Conservation (phyloP, 2,888 invertebrate genomes). For the Scaptomyza cyrtandrae region DNA sequence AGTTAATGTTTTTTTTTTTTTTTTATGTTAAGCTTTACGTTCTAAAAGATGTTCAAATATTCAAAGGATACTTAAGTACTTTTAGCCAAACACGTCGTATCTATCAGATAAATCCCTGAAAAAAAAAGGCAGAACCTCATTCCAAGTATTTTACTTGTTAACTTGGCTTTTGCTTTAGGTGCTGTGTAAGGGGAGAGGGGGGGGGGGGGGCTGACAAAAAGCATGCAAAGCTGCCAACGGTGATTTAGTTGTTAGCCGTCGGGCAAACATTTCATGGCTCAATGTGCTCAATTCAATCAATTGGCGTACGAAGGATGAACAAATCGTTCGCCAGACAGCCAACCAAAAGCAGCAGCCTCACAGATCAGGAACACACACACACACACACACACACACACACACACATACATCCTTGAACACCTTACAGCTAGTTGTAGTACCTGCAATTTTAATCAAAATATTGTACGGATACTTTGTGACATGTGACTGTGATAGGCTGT, state of each 20-base stretch:
- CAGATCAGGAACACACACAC: neutral
- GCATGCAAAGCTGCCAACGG: conserved; percentile 69
- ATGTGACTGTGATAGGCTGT: conserved; percentile 57
- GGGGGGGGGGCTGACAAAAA: conserved; percentile 11
- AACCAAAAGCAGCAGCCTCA: conserved; percentile 8
- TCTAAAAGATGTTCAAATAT: no score
- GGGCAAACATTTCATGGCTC: conserved; percentile 79
- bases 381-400: neutral
- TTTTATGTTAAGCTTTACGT: no score
- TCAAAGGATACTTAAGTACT: no score
- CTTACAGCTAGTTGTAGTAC: conserved; percentile 16
- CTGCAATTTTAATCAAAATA: conserved; percentile 62
- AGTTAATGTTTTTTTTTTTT: no score
- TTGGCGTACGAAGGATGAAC: conserved; percentile 63
- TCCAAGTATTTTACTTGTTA: conserved; percentile 3
- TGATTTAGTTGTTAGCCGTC: conserved; percentile 77
- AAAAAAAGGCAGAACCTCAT: neutral
- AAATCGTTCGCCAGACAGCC: conserved; percentile 59
- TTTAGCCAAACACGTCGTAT: conserved; percentile 15
- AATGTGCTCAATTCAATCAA: conserved; percentile 77
- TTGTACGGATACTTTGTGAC: conserved; percentile 53
- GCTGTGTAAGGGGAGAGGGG: neutral
- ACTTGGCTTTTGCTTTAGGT: conserved; percentile 42
- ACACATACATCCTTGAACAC: neutral
- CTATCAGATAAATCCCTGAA: neutral